Base-by-base conservation (phyloP, 2,797 vertebrate species). In the Cynodonichthys magdalenae region DNA sequence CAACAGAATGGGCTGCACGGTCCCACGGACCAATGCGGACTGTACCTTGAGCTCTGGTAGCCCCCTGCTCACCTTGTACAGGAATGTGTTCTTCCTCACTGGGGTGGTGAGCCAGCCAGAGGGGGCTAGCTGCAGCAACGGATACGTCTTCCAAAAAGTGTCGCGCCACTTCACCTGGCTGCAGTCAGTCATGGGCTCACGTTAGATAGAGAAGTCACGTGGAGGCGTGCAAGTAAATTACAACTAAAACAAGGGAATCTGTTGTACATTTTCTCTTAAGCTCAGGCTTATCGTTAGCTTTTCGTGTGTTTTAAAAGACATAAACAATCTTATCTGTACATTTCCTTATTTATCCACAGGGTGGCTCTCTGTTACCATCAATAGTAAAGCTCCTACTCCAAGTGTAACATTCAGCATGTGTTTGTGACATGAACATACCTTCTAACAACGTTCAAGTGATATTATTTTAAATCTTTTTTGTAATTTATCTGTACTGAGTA, bases 1-100 rank as follows among this genome's bases (percentile, higher is more conserved):
- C 75, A 94, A 93, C 55, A 94, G 92, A 64, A 92, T 94, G 93
- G 86, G 91, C 42, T 94, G 93, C 75, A 93, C 91, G 5, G 0
- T 61, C 9, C 54, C 80, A 0, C 75, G 52, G 3, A 0, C 71
- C 51, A 90, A 89, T 2, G 91, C 85, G 0, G 90, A 92, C 83
- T 94, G 93, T 73, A 3, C 19, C 54, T 75, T 94, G 79, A 72
- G 88, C 65, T 73, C 89, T 0, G 93, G 93, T 53, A 94, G 92
- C 79, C 92, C 93, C 10, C 42, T 93, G 74, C 81, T 94, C 66
- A 92, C 92, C 3, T 12, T 88, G 29, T 77, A 94, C 84, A 73
- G 86, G 46, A 81, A 90, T 0, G 92, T 92, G 49, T 82, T 92
- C 76, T 94, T 91, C 82, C 91, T 94, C 57, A 94, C 93, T 0